These are phyloP conservation scores for Rhabdophis nuchalis DNA, from an alignment of 2,797 vertebrate species.

Conservation along the genomic window DNA sequence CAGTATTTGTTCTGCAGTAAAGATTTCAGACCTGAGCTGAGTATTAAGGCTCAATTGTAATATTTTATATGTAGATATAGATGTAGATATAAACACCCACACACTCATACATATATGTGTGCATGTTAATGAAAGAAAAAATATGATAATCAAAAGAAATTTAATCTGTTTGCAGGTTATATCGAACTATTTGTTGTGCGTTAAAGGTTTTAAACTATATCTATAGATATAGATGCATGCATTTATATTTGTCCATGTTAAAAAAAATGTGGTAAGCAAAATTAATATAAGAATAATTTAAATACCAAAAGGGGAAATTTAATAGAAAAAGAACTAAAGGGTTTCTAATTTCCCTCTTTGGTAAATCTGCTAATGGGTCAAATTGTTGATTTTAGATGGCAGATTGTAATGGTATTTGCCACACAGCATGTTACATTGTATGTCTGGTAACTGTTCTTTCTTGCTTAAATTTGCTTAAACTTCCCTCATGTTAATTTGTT, in stretches of 20 bases:
- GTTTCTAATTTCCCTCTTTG: background rate
- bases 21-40: background rate
- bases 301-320: background rate
- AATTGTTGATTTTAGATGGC: background rate
- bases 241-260: background rate
- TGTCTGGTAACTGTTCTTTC: background rate
- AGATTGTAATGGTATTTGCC: background rate
- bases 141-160: background rate
- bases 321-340: background rate
- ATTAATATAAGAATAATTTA: background rate
- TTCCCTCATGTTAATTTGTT: no score
- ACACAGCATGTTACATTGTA: background rate
- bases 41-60: background rate
- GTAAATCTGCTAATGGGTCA: background rate
- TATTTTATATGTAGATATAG: background rate
- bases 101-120: background rate
- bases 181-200: background rate
- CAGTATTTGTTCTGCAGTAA: background rate
- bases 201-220: background rate
- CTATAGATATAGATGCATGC: background rate
- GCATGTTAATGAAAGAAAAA: background rate
- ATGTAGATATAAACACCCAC: background rate
- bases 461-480: background rate
- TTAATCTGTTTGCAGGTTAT: background rate
- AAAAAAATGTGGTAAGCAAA: background rate